phyloP scores from a whole-genome alignment of 2,797 vertebrate species.

The Numenius phaeopus region DNA sequence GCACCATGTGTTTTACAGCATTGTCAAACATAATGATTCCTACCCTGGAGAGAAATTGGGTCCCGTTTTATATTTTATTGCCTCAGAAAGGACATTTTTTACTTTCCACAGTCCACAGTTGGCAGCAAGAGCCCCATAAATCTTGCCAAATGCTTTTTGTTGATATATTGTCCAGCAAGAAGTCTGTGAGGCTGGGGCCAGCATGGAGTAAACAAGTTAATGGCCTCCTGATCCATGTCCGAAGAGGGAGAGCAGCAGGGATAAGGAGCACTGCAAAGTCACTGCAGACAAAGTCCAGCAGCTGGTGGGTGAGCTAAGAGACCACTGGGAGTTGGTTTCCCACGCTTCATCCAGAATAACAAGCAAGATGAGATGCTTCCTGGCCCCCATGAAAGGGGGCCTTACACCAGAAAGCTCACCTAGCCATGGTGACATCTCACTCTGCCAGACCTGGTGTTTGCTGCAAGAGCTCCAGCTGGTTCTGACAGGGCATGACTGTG shows the following conservation, averaged over 20 bases:
- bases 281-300: neutral
- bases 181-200: constrained; percentile 35
- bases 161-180: constrained; percentile 71
- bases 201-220: constrained; percentile 36
- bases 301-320: neutral
- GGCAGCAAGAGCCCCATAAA: constrained; percentile 75
- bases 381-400: neutral
- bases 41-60: constrained; percentile 78
- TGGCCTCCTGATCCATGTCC: neutral
- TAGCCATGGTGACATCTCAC: neutral
- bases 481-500: neutral
- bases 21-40: constrained; percentile 80
- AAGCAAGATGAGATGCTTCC: neutral
- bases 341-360: neutral
- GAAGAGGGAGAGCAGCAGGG: neutral
- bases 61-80: constrained; percentile 80
- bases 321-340: neutral
- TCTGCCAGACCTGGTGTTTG: neutral
- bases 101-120: constrained; percentile 66
- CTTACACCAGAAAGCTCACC: neutral
- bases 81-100: constrained; percentile 81
- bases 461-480: neutral
- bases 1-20: constrained; percentile 67
- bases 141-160: constrained; percentile 70
- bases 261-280: neutral